Evolutionary conservation across 1,140 invertebrate species (phyloP), one percentile per base, ranked within the genome.

Genomic region (Lasioglossum albipes): DNA sequence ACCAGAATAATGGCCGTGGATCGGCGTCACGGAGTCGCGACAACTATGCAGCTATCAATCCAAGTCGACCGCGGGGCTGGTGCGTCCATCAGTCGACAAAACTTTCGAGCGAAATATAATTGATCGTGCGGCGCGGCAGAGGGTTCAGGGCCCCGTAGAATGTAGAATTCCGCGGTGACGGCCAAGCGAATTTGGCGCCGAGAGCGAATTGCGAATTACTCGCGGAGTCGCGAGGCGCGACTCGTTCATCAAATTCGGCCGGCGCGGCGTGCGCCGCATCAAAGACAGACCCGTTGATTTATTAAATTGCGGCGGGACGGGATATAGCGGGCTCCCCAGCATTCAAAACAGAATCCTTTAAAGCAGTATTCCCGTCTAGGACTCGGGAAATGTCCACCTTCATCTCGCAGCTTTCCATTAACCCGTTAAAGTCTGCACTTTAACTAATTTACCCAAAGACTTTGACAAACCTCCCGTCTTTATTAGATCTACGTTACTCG

Each of bases 241-340:
- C 83, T 81, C 83, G 83, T 85, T 85, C 79, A 85, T 86, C 84
- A 85, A 86, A 79, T 82, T 79, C 72, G 41, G 27, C 41, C 42
- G 75, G 81, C 36, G 36, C 75, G 74, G 36, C 75, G 74, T 57
- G 70, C 54, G 52, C 61, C 31, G 83, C 59, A 79, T 85, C 84
- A 84, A 86, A 86, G 84, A 79, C 80, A 79, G 75, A 36, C 59
- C 62, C 73, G 76, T 73, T 86, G 84, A 86, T 86, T 86, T 86
- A 86, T 86, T 85, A 84, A 85, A 85, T 85, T 84, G 74, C 80
- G 62, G 71, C 41, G 7, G 66, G 42, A 74, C 65, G 22, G 59
- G 68, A 52, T 36, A 74, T 49, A 54, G 31, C 57, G 61, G 61
- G 36, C 36, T 36, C 41, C 78, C 61, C 49, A 64, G 45, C 36